Evolutionary conservation across 2,888 invertebrate species (phyloP).

Genomic region (Nysson spinosus): DNA sequence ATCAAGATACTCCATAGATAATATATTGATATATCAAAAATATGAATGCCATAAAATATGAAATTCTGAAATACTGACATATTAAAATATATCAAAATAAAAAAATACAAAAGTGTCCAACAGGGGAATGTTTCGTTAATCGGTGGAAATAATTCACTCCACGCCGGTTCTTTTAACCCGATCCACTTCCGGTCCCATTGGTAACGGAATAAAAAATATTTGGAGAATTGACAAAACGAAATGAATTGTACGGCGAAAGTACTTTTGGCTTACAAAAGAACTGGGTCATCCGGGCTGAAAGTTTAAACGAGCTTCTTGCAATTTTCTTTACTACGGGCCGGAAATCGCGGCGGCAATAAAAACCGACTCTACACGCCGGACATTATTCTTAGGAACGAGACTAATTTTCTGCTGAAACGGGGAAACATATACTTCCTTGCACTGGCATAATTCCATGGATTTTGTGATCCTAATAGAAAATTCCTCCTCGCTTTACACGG

Average conservation of each 20-base stretch:
- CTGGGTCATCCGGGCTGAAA: conserved; percentile 31
- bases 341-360: conserved; percentile 19
- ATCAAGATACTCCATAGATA: too few relatives aligned
- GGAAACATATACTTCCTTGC: neutral
- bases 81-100: too few relatives aligned
- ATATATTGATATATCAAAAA: too few relatives aligned
- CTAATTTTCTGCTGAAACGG: conserved; percentile 11
- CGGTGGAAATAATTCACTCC: too few relatives aligned
- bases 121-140: too few relatives aligned
- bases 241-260: conserved; percentile 5
- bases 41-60: too few relatives aligned
- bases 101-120: too few relatives aligned
- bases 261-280: conserved; percentile 4
- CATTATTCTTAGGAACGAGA: conserved; percentile 9
- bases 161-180: too few relatives aligned
- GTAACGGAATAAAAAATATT: too few relatives aligned
- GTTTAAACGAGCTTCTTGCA: conserved; percentile 37
- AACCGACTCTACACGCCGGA: conserved; percentile 17
- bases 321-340: conserved; percentile 1
- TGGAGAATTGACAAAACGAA: neutral
- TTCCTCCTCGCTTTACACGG: neutral
- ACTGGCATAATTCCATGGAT: conserved; percentile 3
- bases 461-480: conserved; percentile 30
- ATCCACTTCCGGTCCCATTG: too few relatives aligned
- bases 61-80: too few relatives aligned